phyloP scores from a whole-genome alignment of 2,113 vertebrate genomes.

The Lasiurus borealis region DNA sequence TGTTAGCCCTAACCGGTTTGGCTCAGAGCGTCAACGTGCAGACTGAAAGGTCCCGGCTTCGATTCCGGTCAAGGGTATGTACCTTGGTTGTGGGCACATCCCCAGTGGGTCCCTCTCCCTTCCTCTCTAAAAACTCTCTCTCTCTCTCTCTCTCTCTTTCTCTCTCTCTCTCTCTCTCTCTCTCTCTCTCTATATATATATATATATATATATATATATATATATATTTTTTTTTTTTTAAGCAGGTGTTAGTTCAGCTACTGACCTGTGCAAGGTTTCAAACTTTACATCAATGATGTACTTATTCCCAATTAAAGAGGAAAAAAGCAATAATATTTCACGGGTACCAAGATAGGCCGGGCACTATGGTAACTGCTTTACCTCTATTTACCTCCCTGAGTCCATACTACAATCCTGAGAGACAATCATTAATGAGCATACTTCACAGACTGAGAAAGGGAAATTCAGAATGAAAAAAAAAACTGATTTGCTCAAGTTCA shows the following conservation, averaged over 20 bases:
- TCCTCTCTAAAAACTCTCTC: too few relatives aligned
- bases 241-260: not conserved
- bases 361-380: not conserved
- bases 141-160: too few relatives aligned
- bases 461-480: constrained; percentile 21
- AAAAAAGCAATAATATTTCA: not conserved
- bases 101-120: too few relatives aligned
- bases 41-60: too few relatives aligned
- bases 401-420: not conserved
- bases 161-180: too few relatives aligned
- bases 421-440: not conserved
- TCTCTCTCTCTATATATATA: too few relatives aligned
- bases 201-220: too few relatives aligned
- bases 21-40: too few relatives aligned
- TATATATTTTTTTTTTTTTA: too few relatives aligned
- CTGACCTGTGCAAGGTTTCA: not conserved
- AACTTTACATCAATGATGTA: not conserved
- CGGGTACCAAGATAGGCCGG: not conserved
- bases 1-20: not conserved
- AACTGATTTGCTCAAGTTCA: constrained; percentile 10
- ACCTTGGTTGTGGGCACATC: too few relatives aligned
- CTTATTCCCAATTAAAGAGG: not conserved
- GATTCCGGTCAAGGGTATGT: too few relatives aligned
- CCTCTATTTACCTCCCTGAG: not conserved
- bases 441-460: constrained; percentile 3